A percentile compares a stretch with the other conserved stretches of the same genome.
phyloP scores from a whole-genome alignment of 1,140 invertebrate genomes.

The Drosophila suzukii region DNA sequence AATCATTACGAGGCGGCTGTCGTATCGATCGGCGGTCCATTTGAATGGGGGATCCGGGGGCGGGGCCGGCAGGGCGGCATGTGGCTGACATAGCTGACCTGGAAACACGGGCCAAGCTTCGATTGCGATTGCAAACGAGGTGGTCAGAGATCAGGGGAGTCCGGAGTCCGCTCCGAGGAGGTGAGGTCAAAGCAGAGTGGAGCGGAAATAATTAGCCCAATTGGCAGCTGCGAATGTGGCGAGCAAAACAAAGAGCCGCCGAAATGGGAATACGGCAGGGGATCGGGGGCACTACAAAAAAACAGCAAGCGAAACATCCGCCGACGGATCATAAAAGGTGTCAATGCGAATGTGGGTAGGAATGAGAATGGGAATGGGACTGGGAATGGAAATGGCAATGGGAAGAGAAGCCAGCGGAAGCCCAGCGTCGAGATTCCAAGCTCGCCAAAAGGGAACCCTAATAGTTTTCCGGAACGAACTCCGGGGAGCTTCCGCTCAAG shows the following conservation, averaged over 20 bases:
- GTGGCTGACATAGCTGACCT: conserved; percentile 67
- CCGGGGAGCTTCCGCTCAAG: conserved; percentile 65
- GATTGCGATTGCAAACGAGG: conserved; percentile 53
- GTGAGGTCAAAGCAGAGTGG: conserved; percentile 28
- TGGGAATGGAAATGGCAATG: conserved; percentile 42
- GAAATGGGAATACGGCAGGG: conserved; percentile 29
- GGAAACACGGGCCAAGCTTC: conserved; percentile 65
- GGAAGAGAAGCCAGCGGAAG: conserved; percentile 54
- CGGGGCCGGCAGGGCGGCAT: conserved; percentile 6
- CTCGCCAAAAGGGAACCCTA: conserved; percentile 58
- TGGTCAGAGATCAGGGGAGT: conserved; percentile 26
- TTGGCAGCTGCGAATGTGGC: conserved; percentile 60
- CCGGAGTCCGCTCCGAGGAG: conserved; percentile 1
- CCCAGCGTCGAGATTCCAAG: conserved; percentile 33
- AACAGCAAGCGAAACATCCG: conserved; percentile 41
- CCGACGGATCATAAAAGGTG: conserved; percentile 57
- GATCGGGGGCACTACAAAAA: conserved; percentile 22
- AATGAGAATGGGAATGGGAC: conserved; percentile 40
- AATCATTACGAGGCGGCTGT: conserved; percentile 65
- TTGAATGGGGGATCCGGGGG: neutral
- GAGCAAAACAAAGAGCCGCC: conserved; percentile 69
- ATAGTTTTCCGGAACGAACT: conserved; percentile 73
- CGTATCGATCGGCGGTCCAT: conserved; percentile 70
- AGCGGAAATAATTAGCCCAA: conserved; percentile 64
- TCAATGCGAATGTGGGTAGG: conserved; percentile 55